A percentile compares a stretch with the other conserved stretches of the same genome.
phyloP scores from a whole-genome alignment of 1,140 invertebrate genomes.

The Drosophila miranda region DNA sequence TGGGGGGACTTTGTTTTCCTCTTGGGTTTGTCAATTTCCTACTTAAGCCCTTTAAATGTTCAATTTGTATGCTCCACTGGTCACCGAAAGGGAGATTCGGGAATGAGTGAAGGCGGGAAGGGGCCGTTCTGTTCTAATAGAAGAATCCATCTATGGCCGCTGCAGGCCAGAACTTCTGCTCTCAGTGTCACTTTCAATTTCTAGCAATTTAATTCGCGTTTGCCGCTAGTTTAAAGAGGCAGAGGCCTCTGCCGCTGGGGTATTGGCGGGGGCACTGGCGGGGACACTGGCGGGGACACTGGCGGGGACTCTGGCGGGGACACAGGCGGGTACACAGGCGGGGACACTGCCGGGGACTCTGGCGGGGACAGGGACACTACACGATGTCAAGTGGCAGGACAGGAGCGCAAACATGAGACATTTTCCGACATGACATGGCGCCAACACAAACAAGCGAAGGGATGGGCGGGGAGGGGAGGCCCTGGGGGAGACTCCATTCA shows the following conservation, averaged over 20 bases:
- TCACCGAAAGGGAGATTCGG: neutral
- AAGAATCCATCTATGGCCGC: constrained; percentile 32
- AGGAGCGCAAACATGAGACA: constrained; percentile 22
- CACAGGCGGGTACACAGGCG: constrained; percentile 5
- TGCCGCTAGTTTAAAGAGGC: constrained; percentile 49
- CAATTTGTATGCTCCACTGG: constrained; percentile 4
- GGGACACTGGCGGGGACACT: too few relatives aligned
- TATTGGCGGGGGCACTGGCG: constrained; percentile 2
- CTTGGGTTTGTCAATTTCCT: constrained; percentile 10
- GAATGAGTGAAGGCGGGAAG: too few relatives aligned
- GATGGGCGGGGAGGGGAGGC: neutral
- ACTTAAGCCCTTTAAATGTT: constrained; percentile 19
- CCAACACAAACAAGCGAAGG: constrained; percentile 29
- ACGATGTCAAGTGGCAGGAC: constrained; percentile 46
- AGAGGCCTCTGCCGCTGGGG: too few relatives aligned
- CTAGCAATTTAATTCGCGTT: constrained; percentile 76
- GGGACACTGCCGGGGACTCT: constrained; percentile 2
- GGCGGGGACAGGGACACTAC: constrained; percentile 23
- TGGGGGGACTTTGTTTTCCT: neutral
- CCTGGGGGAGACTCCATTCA: too few relatives aligned
- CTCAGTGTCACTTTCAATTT: constrained; percentile 77
- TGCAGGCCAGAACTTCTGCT: constrained; percentile 37
- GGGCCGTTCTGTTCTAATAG: constrained; percentile 44
- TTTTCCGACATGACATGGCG: constrained; percentile 55
- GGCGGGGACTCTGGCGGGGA: too few relatives aligned